These are phyloP conservation scores for Ciona savignyi DNA, from an alignment of 23 tunicate species.

Conservation along the genomic window DNA sequence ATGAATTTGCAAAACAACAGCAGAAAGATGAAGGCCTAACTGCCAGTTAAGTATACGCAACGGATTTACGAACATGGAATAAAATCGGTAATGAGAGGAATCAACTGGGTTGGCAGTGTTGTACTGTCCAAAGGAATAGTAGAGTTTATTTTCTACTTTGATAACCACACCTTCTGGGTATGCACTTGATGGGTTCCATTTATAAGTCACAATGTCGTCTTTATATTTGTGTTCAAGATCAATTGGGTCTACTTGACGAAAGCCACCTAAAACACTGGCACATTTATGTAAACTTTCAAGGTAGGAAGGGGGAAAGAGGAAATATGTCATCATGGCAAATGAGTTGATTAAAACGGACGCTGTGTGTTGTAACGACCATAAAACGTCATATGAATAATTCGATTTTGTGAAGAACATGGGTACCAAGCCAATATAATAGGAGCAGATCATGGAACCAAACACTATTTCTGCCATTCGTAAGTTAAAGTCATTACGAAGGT, in stretches of 20 bases:
- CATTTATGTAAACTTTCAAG: slow-evolving; percentile 51
- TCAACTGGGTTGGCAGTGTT: slow-evolving; percentile 66
- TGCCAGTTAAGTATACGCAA: slow-evolving; percentile 37
- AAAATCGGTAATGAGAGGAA: slow-evolving; percentile 35
- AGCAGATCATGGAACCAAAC: slow-evolving; percentile 44
- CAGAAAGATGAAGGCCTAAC: slow-evolving; percentile 22
- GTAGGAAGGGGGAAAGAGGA: slow-evolving; percentile 39
- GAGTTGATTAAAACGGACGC: slow-evolving; percentile 36
- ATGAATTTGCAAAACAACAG: slow-evolving; percentile 57
- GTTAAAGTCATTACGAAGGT: slow-evolving; percentile 47
- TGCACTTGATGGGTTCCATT: slow-evolving; percentile 10
- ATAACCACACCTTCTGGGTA: slow-evolving; percentile 21
- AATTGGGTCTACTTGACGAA: slow-evolving; percentile 12
- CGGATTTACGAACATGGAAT: slow-evolving; percentile 12
- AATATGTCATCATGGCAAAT: slow-evolving; percentile 38
- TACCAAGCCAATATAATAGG: slow-evolving; percentile 66
- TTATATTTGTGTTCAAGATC: too few species aligned
- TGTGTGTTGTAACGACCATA: slow-evolving; percentile 67
- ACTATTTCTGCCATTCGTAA: slow-evolving; percentile 51
- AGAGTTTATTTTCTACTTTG: slow-evolving; percentile 20
- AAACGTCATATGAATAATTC: slow-evolving; percentile 56
- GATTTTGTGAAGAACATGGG: slow-evolving; percentile 76
- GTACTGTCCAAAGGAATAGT: slow-evolving; percentile 34
- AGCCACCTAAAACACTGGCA: slow-evolving; percentile 39
- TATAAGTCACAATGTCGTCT: too few species aligned